Conservation (phyloP, 1,140 invertebrate genomes). For the Delia radicum region DNA sequence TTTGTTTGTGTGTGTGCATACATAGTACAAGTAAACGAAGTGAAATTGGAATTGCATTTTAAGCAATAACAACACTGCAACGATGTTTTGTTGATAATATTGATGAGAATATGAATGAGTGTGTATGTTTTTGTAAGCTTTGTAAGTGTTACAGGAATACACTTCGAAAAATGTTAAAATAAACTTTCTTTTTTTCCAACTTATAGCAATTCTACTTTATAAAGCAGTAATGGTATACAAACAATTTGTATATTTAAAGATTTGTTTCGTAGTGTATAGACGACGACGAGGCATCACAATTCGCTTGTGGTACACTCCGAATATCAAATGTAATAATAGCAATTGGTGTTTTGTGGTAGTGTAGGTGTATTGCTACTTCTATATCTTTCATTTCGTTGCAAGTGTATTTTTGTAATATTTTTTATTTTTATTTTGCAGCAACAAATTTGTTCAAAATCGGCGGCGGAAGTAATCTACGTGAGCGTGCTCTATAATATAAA, state of each 20-base stretch:
- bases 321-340: conserved; percentile 38
- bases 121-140: conserved; percentile 26
- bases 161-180: neutral
- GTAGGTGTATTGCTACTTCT: neutral
- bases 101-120: neutral
- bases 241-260: no score
- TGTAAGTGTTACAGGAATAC: neutral
- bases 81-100: conserved; percentile 6
- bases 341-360: conserved; percentile 34
- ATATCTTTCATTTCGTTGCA: neutral
- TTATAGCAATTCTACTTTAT: no score
- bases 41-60: conserved; percentile 12
- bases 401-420: neutral
- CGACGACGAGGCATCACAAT: conserved; percentile 41
- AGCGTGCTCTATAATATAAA: conserved; percentile 14
- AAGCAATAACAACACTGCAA: conserved; percentile 9
- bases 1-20: neutral
- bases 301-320: conserved; percentile 44
- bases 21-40: conserved; percentile 1
- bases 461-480: conserved; percentile 23
- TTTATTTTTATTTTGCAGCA: neutral
- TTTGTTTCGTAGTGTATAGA: conserved; percentile 16
- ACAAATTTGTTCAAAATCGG: conserved; percentile 18
- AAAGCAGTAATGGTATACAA: neutral
- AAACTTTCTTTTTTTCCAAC: no score